These are phyloP conservation scores for Caenorhabditis parvicauda DNA, from an alignment of 2,888 invertebrate species.

Conservation along the genomic window DNA sequence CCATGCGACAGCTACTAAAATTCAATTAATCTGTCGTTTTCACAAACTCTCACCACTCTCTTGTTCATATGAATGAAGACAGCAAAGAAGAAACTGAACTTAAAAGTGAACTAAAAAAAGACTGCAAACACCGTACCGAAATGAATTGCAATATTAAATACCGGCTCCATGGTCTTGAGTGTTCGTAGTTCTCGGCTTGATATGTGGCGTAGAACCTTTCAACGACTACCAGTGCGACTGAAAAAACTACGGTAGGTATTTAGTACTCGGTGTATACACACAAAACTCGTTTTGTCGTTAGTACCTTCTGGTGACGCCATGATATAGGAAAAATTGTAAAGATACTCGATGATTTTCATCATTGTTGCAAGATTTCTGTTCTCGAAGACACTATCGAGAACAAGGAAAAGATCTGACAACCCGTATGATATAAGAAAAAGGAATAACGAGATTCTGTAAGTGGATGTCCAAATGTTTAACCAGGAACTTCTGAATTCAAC, in stretches of 20 bases:
- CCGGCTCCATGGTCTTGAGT: constrained; percentile 16
- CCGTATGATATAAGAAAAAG: constrained; percentile 15
- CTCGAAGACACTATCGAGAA: no score
- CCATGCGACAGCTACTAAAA: no score
- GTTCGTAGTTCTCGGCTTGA: constrained; percentile 15
- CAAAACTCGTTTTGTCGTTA: no score
- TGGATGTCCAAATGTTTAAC: neutral
- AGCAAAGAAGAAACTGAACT: neutral
- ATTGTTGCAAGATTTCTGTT: constrained; percentile 20
- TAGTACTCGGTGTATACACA: constrained; percentile 15
- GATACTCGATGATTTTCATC: constrained; percentile 10
- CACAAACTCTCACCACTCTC: neutral
- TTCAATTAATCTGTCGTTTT: no score
- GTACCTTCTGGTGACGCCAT: no score
- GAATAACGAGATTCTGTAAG: constrained; percentile 22
- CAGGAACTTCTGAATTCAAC: neutral
- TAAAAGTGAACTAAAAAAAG: neutral
- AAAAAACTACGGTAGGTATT: constrained; percentile 19
- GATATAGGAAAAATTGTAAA: constrained; percentile 8
- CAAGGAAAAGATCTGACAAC: constrained; percentile 18
- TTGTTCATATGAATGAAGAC: neutral
- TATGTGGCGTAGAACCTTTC: constrained; percentile 21
- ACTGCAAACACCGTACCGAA: constrained; percentile 11
- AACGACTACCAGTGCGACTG: constrained; percentile 16
- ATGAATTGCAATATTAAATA: constrained; percentile 13